Evolutionary conservation across 1,140 invertebrate genomes (phyloP).

Genomic region (Asobara japonica): DNA sequence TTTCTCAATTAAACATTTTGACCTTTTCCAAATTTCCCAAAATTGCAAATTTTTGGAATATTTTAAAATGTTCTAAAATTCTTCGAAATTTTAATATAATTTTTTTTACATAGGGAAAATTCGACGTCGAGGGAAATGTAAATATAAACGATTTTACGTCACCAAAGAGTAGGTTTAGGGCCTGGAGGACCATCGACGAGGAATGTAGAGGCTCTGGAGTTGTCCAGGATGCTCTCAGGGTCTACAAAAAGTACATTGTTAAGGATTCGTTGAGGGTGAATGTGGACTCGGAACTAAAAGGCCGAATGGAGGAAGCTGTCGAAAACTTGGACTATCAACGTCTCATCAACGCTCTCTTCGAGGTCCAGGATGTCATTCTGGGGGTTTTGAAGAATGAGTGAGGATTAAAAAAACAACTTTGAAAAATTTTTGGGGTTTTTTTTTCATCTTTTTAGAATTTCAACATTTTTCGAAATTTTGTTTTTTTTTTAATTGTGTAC

Average conservation of each 20-base stretch:
- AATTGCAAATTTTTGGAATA: no score
- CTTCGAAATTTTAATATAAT: no score
- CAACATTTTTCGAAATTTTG: no score
- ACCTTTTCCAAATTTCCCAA: no score
- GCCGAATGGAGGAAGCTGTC: conserved; percentile 62
- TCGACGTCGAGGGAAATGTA: conserved; percentile 37
- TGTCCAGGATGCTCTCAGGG: conserved; percentile 65
- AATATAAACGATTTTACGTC: conserved; percentile 41
- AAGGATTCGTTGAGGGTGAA: conserved; percentile 60
- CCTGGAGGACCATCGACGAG: conserved; percentile 37
- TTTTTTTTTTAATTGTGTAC: background rate
- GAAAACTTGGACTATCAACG: conserved; percentile 50
- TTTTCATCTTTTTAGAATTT: no score
- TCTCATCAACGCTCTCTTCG: conserved; percentile 52
- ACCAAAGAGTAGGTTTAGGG: conserved; percentile 55
- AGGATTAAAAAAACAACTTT: no score
- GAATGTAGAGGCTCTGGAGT: conserved; percentile 33
- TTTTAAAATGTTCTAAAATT: no score
- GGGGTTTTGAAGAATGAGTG: conserved; percentile 58
- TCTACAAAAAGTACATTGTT: conserved; percentile 68
- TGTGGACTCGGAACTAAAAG: conserved; percentile 59
- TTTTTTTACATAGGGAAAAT: conserved; percentile 12
- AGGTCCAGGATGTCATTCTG: conserved; percentile 55
- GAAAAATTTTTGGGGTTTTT: no score
- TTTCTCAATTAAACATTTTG: no score